These are phyloP conservation scores for Rallus crepitans DNA, from an alignment of 2,797 vertebrate genomes.

Conservation along the genomic window DNA sequence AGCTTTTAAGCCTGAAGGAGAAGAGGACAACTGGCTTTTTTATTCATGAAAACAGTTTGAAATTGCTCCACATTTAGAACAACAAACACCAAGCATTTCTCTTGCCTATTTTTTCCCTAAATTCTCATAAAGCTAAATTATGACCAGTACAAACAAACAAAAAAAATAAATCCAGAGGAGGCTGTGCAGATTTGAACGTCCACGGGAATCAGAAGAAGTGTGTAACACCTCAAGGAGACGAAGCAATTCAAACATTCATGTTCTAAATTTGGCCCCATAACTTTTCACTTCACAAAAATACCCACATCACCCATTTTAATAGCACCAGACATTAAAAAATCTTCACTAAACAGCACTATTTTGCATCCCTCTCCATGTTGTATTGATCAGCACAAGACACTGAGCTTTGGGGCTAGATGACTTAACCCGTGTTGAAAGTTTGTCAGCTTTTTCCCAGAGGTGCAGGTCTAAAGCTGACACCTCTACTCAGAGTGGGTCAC, in stretches of 20 bases:
- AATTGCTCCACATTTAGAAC: neutral
- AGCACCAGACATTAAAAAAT: neutral
- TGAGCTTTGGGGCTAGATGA: no score
- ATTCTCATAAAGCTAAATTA: neutral
- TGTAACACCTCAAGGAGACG: neutral
- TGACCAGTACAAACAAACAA: neutral
- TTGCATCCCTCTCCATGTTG: neutral
- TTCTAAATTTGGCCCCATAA: neutral
- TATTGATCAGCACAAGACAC: neutral
- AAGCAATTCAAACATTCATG: neutral
- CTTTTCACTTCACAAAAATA: neutral
- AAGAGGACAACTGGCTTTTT: conserved; percentile 1
- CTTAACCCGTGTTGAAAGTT: neutral
- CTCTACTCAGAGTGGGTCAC: neutral
- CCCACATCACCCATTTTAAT: neutral
- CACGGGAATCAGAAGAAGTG: neutral
- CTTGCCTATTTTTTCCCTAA: neutral
- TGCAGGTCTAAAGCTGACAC: neutral
- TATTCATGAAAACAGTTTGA: neutral
- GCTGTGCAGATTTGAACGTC: neutral
- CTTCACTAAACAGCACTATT: neutral
- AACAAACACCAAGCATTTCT: neutral
- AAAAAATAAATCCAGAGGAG: neutral
- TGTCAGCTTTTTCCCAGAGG: neutral
- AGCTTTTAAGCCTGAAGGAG: neutral